Percentiles rank a stretch among this genome's conserved stretches.
Conservation (phyloP, 2,888 invertebrate genomes). For the Trissonchulus sp. region DNA sequence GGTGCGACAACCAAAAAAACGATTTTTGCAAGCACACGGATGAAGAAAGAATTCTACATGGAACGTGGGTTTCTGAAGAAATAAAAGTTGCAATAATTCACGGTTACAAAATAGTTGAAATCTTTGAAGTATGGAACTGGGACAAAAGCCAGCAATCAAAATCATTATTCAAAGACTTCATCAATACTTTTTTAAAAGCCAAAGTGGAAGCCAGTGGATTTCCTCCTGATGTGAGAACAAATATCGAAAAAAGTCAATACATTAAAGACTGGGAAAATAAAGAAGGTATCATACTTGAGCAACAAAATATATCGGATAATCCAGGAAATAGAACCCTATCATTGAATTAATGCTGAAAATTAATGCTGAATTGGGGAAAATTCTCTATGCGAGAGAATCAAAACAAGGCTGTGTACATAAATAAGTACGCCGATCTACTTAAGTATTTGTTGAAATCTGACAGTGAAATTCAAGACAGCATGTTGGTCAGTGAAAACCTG, state of each 20-base stretch:
- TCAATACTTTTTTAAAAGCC: no score
- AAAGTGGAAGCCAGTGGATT: no score
- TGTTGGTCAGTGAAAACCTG: constrained; percentile 27
- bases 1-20: constrained; percentile 37
- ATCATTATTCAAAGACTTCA: no score
- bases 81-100: constrained; percentile 31
- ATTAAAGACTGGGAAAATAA: constrained; percentile 36
- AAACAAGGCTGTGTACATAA: no score
- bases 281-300: constrained; percentile 39
- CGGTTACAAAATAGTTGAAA: constrained; percentile 37
- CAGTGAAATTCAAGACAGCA: constrained; percentile 19
- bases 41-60: constrained; percentile 39
- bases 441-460: constrained; percentile 25
- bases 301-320: constrained; percentile 36
- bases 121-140: constrained; percentile 44
- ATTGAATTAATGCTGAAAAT: no score
- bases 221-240: constrained; percentile 38
- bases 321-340: constrained; percentile 36
- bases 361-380: constrained; percentile 41
- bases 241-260: constrained; percentile 38
- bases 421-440: no score
- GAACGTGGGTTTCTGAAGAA: constrained; percentile 45
- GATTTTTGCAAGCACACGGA: constrained; percentile 39
- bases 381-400: no score
- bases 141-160: no score